Base-by-base conservation (phyloP, 2,888 invertebrate species). In the Agapetus fuscipes region DNA sequence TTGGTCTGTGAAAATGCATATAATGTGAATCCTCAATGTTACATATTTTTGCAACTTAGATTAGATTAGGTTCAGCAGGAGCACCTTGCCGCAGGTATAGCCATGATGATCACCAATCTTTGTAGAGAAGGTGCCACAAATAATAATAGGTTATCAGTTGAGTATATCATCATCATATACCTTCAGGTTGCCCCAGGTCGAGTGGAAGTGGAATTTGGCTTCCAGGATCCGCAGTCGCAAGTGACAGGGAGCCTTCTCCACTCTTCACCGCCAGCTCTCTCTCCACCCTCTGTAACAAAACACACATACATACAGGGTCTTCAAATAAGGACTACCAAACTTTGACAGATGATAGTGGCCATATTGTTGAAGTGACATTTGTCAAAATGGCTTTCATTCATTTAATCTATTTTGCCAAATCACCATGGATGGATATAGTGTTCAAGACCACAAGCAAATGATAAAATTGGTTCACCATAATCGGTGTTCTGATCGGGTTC, bases 221-320 rank as follows among this genome's bases (percentile, higher is more conserved):
- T 31, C n/a, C n/a, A n/a, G n/a, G n/a, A n/a, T n/a, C n/a, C 9
- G 20, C 20, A 9, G 20, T 6, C 5, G 20, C 20, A 31, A 43
- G 27, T 9, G 36, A 30, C 41, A 37, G 27, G 28, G 40, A 30
- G 3, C 15, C 11, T 25, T 25, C 35, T 29, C 15, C 26, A 17
- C 33, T 45, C 51, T 73, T 73, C 29, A 69, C 72, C 51, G 76
- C 74, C 43, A 80, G 58, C 52, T 82, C 80, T 48, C 78, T 66
- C 56, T 82, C 82, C 43, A 81, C 80, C 60, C 76, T 72, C 72
- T 80, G 61, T 5, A 55, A 53, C 40, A 46, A 50, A 44, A 44
- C 35, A 26, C n/a, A n/a, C n/a, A n/a, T n/a, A n/a, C n/a, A n/a
- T 12, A 31, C 32, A 42, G 39, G 6, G 20, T 20, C 20, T 20